Conservation (phyloP, 2,113 vertebrate species). For the Montifringilla adamsi region DNA sequence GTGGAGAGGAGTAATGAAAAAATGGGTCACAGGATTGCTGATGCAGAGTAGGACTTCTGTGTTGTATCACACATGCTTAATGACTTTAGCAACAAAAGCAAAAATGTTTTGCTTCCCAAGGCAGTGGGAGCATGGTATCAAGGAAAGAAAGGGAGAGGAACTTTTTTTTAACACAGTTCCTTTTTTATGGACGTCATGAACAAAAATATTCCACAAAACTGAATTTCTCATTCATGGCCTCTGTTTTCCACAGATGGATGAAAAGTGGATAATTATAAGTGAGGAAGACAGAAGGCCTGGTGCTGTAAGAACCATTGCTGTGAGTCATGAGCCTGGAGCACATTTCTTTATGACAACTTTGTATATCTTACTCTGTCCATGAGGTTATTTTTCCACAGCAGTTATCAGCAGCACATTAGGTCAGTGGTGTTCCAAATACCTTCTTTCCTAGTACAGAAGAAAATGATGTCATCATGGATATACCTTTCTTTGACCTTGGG, state of each 20-base stretch:
- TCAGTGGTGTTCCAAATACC: neutral
- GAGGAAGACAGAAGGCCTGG: constrained; percentile 30
- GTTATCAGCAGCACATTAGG: neutral
- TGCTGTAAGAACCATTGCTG: constrained; percentile 12
- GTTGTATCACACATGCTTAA: neutral
- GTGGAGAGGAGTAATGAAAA: neutral
- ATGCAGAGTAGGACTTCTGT: neutral
- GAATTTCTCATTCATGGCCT: constrained; percentile 31
- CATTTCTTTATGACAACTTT: neutral
- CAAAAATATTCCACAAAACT: neutral
- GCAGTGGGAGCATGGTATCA: neutral
- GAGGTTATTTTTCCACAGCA: neutral
- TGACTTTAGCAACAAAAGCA: neutral
- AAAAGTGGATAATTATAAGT: constrained; percentile 46
- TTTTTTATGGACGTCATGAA: neutral
- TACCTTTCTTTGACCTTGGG: neutral
- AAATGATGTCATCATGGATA: neutral
- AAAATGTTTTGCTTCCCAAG: neutral
- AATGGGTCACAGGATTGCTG: neutral
- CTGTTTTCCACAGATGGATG: constrained; percentile 33
- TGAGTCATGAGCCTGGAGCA: neutral
- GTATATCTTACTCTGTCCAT: neutral
- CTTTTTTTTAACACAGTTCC: neutral
- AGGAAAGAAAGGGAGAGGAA: neutral
- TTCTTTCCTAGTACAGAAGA: neutral